A percentile compares a stretch with the other conserved stretches of the same genome.
Evolutionary conservation across 1,140 invertebrate genomes (phyloP).

Genomic region (Orchestia grillus): DNA sequence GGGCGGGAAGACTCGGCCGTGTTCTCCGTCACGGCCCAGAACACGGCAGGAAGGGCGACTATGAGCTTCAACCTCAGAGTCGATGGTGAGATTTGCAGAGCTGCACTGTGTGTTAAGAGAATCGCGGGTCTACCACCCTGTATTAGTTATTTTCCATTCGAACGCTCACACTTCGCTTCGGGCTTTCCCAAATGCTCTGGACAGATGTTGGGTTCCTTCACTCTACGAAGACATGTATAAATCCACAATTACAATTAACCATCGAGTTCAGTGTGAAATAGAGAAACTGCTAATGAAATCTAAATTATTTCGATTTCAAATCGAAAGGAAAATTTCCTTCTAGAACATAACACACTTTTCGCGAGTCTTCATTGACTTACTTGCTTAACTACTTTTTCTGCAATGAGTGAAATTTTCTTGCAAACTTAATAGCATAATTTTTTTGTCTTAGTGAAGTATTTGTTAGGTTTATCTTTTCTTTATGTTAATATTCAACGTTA

Average conservation of each 20-base stretch:
- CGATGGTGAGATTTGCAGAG: conserved; percentile 76
- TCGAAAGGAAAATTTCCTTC: background rate
- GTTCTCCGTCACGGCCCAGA: conserved; percentile 79
- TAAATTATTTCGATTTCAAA: background rate
- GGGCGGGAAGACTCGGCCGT: conserved; percentile 77
- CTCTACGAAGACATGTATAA: background rate
- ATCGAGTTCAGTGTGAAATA: background rate
- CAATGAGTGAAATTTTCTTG: background rate
- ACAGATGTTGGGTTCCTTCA: background rate
- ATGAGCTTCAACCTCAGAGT: conserved; percentile 83
- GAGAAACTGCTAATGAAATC: background rate
- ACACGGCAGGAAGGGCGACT: conserved; percentile 79
- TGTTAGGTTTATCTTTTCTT: background rate
- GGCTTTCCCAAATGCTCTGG: background rate
- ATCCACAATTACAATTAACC: background rate
- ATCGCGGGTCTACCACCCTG: background rate
- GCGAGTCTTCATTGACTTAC: background rate
- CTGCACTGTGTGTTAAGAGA: no score
- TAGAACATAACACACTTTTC: background rate
- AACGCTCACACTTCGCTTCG: background rate
- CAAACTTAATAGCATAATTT: background rate
- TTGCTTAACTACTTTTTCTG: background rate
- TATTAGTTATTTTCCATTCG: background rate
- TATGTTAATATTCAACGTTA: background rate
- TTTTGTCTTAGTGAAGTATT: background rate